Conservation (phyloP, 1,140 invertebrate species). For the Habropoda laboriosa region DNA sequence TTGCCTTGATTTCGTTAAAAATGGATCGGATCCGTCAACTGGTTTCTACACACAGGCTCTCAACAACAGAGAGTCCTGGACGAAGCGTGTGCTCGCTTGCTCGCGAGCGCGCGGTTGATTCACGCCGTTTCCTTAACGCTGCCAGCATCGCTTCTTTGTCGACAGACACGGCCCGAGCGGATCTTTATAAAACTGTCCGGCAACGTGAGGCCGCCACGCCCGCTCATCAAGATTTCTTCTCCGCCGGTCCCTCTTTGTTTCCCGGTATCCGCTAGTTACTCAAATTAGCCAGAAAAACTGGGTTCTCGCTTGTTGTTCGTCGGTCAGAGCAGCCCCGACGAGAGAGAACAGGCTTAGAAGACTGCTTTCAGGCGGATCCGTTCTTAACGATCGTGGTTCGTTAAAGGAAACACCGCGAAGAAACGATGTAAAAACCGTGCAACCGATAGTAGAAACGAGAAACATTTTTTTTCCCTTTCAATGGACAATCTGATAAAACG, state of each 20-base stretch:
- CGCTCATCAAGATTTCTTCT: conserved; percentile 64
- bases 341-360: no score
- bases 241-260: conserved; percentile 70
- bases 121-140: conserved; percentile 38
- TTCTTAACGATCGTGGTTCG: conserved; percentile 19
- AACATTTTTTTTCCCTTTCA: background rate
- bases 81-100: no score
- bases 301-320: conserved; percentile 20
- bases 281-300: conserved; percentile 77
- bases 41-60: no score
- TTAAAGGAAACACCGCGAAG: conserved; percentile 16
- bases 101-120: conserved; percentile 2
- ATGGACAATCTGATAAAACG: background rate
- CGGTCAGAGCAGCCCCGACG: conserved; percentile 24
- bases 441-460: background rate
- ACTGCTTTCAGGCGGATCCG: conserved; percentile 7
- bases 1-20: conserved; percentile 35
- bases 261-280: conserved; percentile 74
- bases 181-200: conserved; percentile 58
- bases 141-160: conserved; percentile 2
- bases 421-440: background rate
- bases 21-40: conserved; percentile 36
- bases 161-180: conserved; percentile 29
- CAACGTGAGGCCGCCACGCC: conserved; percentile 58
- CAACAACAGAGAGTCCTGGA: no score